Percentiles rank a stretch among this genome's conserved stretches.
Evolutionary conservation across 1,140 invertebrate species (phyloP).

Genomic region (Bacillus rossius): DNA sequence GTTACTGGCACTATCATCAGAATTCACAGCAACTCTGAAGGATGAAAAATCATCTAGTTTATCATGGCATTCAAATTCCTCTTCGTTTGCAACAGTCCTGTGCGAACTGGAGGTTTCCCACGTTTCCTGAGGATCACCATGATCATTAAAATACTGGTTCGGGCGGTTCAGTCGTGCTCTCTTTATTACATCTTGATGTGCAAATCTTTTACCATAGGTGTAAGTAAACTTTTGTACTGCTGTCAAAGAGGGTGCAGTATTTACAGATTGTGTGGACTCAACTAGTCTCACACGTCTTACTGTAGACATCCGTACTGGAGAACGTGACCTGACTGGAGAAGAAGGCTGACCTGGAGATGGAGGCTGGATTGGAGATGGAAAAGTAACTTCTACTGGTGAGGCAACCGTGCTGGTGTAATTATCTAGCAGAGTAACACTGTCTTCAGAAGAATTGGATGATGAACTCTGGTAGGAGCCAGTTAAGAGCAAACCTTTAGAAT

Average conservation of each 20-base stretch:
- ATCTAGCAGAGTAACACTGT: neutral
- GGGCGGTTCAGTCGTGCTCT: conserved; percentile 1
- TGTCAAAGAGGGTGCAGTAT: neutral
- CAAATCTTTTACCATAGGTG: conserved; percentile 3
- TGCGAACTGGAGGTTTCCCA: conserved; percentile 15
- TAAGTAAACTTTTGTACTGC: conserved; percentile 8
- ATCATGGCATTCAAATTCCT: conserved; percentile 4
- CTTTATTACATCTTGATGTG: conserved; percentile 7
- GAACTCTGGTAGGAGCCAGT: neutral
- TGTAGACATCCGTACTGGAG: neutral
- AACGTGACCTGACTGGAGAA: neutral
- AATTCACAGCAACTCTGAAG: neutral
- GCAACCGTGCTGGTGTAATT: neutral
- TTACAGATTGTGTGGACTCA: neutral
- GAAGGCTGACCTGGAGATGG: neutral
- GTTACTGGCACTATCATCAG: conserved; percentile 1
- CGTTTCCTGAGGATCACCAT: conserved; percentile 8
- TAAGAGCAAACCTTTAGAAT: neutral
- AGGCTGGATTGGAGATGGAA: neutral
- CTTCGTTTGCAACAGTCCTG: conserved; percentile 10
- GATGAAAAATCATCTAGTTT: neutral
- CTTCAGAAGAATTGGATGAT: conserved; percentile 3
- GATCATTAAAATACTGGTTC: conserved; percentile 12
- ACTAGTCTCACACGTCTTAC: neutral
- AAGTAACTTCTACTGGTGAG: conserved; percentile 5